Evolutionary conservation across 2,888 invertebrate species (phyloP), one percentile per base, ranked within the genome.

Genomic region (Chloromyia formosa): DNA sequence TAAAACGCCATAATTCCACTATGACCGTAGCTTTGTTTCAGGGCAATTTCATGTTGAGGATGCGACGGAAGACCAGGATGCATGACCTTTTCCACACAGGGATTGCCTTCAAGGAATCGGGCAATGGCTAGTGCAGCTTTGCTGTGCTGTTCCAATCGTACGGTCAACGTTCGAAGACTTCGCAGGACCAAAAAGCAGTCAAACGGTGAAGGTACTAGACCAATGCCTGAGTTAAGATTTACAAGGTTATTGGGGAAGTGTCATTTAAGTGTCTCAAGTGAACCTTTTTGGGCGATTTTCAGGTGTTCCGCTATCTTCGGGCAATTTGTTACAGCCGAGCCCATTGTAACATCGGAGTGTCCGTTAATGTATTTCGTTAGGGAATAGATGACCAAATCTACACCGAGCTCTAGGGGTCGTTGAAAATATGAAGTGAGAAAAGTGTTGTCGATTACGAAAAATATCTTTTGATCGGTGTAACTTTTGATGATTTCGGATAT

Each of bases 351-450:
- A 86, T 99, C 98, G 0, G 95, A 92, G 86, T 99, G 98, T 0
- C 98, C 98, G 85, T 99, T 99, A 91, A 99, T 94, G 83, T 98
- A 99, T 86, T 99, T 99, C 0, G 97, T 97, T 73, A 97, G 82
- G 0, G 98, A 98, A 85, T 98, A 97, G 80, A 95, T 86, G 1
- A 92, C 93, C 73, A 98, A 87, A 84, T 99, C 97, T 1, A 95
- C 97, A 0, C 98, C 98, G 45, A 97, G 88, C 22, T 92, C 90
- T 73, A 99, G 85, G 0, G 98, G 98, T 75, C 92, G 89, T 92
- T 98, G 96, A 78, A 95, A 92, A 82, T 95, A 96, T 1, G 95
- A 89, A 0, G 96, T 93, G 78, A 96, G 87, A 85, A 98, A 98
- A n/a, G 98, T 98, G 83, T 97, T 98, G 85, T 98, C 97, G 0